Evolutionary conservation across 2,888 invertebrate species (phyloP), one percentile per base, ranked within the genome.

Genomic region (Pseudanteris insignis): DNA sequence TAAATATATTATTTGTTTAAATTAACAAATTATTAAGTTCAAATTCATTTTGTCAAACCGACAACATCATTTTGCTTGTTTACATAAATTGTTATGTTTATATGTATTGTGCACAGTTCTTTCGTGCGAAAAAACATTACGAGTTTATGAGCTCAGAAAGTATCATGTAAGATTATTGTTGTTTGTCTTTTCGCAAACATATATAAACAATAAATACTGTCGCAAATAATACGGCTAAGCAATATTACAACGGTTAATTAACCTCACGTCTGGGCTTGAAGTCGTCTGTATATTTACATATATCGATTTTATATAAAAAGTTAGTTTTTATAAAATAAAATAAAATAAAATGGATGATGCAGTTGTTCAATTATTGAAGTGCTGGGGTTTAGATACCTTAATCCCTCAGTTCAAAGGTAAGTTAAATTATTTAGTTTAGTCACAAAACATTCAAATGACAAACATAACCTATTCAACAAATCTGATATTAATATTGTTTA

Each of bases 21-120:
- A n/a, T n/a, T n/a, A n/a, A n/a, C n/a, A n/a, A n/a, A n/a, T n/a
- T n/a, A n/a, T n/a, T n/a, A n/a, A n/a, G n/a, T n/a, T n/a, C n/a
- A n/a, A n/a, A n/a, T n/a, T n/a, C n/a, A n/a, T n/a, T n/a, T n/a
- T 26, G 26, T 26, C 9, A 26, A 26, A 26, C n/a, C 26, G 9
- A 26, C 4, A 6, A 26, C 5, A 26, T 33, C 5, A 33, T 14
- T 33, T 10, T 7, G 30, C 8, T 11, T 14, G 2, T 2, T 15
- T n/a, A 6, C 4, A 2, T 3, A 29, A 30, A 30, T 33, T n/a
- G 30, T 50, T 34, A 54, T 29, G 29, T n/a, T 21, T 21, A 21
- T 5, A 21, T 21, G 21, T 21, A 21, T 21, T 21, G 3, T 21
- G 21, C 7, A 5, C 3, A 21, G 7, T 21, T n/a, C 6, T n/a